Evolutionary conservation across 2,113 vertebrate genomes (phyloP), one percentile per base, ranked within the genome.

Genomic region (Austrofundulus limnaeus): DNA sequence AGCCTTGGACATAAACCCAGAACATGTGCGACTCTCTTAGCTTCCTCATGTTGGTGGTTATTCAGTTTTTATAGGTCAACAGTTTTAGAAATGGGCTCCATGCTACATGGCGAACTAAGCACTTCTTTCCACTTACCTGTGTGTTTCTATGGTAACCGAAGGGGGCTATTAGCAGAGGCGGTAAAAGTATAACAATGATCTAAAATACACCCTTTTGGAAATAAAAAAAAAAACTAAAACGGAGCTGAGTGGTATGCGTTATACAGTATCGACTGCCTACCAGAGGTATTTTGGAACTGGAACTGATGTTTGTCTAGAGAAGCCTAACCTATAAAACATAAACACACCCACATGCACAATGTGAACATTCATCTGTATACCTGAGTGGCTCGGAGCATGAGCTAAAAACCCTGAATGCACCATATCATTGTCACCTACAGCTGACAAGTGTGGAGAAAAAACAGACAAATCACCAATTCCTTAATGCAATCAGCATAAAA

Each of bases 61-160:
- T 87, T 57, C 65, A 41, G 17, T 52, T 64, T 88, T 86, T 85
- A 81, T 89, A 88, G 86, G 87, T 89, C 87, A 89, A 80, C 74
- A 70, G 61, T 85, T 88, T 87, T 79, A 87, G 77, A 86, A 82
- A 82, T 24, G 23, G 81, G 75, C 72, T 56, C 68, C 84, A 81
- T 42, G 76, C 85, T 85, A 81, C 38, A 68, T 39, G 48, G 62
- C 72, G 19, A 86, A 69, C 77, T 42, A 74, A 88, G 78, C 71
- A 75, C 80, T 88, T 66, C 63, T 80, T 81, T 82, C 69, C 82
- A 83, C 83, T 88, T 82, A 87, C 86, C 85, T 89, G 83, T 62
- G 52, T 72, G 89, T 91, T 90, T 75, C 89, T 21, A 86, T 80
- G 86, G 88, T 31, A 84, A 90, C 90, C 48, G 5, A 80, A 58